phyloP scores from a whole-genome alignment of 2,113 vertebrate genomes.

The Ceratotherium simum region DNA sequence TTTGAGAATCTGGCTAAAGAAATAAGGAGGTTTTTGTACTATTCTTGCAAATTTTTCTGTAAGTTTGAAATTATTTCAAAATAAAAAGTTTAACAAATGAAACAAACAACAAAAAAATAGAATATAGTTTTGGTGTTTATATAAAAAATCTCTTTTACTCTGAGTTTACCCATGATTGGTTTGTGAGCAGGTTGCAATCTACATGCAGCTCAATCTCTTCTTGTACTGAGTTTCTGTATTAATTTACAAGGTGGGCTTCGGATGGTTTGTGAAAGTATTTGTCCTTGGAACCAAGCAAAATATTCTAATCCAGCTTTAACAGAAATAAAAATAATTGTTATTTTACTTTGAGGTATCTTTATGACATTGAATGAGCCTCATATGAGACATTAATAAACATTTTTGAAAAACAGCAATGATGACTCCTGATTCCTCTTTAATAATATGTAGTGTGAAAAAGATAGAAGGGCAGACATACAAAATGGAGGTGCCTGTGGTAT shows the following conservation, averaged over 20 bases:
- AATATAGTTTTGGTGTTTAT: neutral
- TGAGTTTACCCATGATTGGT: neutral
- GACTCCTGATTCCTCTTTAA: neutral
- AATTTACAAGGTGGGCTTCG: neutral
- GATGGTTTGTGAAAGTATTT: neutral
- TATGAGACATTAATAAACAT: neutral
- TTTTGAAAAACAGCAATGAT: neutral
- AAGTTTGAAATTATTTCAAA: constrained; percentile 27
- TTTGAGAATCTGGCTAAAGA: neutral
- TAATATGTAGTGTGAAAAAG: neutral
- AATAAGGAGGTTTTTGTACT: neutral
- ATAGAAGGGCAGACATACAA: neutral
- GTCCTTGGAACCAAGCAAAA: neutral
- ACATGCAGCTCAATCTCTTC: neutral
- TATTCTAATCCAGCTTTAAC: neutral
- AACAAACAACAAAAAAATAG: neutral
- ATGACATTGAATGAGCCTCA: neutral
- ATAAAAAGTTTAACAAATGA: neutral
- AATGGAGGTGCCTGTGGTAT: neutral
- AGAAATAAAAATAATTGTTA: neutral
- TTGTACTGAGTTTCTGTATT: neutral
- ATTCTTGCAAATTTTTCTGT: neutral
- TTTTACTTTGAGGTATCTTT: neutral
- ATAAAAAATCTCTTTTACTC: neutral
- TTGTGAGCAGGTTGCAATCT: neutral